Percentiles rank a stretch among this genome's conserved stretches.
These are phyloP conservation scores for Leuciscus idus DNA, from an alignment of 2,113 vertebrate genomes.

Conservation along the genomic window DNA sequence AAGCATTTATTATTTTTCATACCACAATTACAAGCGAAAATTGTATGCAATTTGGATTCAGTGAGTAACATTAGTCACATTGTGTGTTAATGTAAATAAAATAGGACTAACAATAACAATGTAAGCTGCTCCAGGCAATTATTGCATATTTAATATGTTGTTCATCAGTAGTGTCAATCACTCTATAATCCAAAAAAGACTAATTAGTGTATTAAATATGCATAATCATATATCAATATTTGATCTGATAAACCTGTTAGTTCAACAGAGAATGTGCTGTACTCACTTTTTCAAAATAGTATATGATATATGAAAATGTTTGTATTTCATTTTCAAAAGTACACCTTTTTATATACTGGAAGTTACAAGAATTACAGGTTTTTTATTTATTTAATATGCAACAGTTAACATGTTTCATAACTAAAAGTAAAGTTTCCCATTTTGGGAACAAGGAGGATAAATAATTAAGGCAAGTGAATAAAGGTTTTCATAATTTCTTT, in stretches of 20 bases:
- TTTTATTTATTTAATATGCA: background rate
- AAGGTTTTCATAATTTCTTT: background rate
- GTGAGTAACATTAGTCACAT: background rate
- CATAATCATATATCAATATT: background rate
- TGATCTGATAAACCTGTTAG: background rate
- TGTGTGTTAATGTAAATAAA: background rate
- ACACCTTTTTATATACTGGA: background rate
- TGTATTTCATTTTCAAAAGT: background rate
- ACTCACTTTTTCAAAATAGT: background rate
- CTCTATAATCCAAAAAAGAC: background rate
- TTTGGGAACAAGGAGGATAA: background rate
- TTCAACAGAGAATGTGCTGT: background rate
- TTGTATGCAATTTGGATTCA: background rate
- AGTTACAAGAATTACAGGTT: too few relatives aligned
- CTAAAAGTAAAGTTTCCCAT: background rate
- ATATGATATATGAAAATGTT: background rate
- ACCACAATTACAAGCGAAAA: background rate
- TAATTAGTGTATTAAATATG: background rate
- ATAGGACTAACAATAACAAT: background rate
- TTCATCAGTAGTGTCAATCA: background rate
- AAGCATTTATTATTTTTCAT: background rate
- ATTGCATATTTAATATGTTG: slow-evolving; percentile 8
- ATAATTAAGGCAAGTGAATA: background rate
- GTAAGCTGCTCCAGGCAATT: slow-evolving; percentile 2
- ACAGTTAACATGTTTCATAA: background rate